A percentile compares a stretch with the other conserved stretches of the same genome.
These are phyloP conservation scores for Argyra leucocephala DNA, from an alignment of 2,888 invertebrate species.

Conservation along the genomic window DNA sequence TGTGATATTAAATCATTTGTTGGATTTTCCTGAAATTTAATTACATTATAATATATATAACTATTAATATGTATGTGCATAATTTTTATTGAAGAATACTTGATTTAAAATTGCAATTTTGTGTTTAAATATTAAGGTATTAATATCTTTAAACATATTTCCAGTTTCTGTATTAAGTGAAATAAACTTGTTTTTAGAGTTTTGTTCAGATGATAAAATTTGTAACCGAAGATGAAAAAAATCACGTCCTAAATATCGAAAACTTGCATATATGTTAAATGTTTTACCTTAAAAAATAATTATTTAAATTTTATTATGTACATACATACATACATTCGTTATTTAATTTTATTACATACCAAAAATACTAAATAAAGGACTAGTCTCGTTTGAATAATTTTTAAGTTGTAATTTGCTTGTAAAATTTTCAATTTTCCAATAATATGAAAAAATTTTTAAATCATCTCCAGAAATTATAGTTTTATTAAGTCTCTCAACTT, in stretches of 20 bases:
- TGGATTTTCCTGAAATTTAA: conserved; percentile 28
- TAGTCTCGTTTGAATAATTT: neutral
- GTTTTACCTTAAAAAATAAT: conserved; percentile 31
- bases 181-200: neutral
- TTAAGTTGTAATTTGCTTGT: conserved; percentile 31
- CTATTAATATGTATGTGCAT: no score
- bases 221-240: conserved; percentile 36
- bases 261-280: conserved; percentile 35
- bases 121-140: conserved; percentile 35
- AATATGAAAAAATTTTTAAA: conserved; percentile 38
- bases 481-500: neutral
- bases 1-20: conserved; percentile 38
- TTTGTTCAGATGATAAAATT: conserved; percentile 8
- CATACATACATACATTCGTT: neutral
- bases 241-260: conserved; percentile 42
- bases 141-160: conserved; percentile 35
- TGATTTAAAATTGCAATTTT: conserved; percentile 40
- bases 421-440: conserved; percentile 42
- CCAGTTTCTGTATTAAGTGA: conserved; percentile 31
- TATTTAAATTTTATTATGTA: neutral
- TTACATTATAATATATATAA: no score
- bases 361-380: conserved; percentile 4
- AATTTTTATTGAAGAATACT: conserved; percentile 23
- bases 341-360: no score
- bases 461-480: conserved; percentile 23